phyloP scores from a whole-genome alignment of 2,888 invertebrate species.

The Lycia hirtaria region DNA sequence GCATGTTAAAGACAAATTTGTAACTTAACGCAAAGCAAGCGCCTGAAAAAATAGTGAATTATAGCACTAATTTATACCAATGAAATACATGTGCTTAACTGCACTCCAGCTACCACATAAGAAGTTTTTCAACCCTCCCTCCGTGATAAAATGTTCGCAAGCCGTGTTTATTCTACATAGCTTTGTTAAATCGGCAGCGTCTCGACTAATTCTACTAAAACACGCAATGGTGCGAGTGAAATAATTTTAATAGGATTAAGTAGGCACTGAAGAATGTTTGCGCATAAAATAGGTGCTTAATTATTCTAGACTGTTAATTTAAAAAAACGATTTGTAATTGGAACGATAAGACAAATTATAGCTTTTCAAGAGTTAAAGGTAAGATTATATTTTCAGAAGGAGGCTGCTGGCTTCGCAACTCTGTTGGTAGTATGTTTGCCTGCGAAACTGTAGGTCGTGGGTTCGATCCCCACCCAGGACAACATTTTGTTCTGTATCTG shows the following conservation, averaged over 20 bases:
- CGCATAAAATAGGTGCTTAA: conserved; percentile 17
- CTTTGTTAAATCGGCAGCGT: conserved; percentile 23
- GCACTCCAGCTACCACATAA: background rate
- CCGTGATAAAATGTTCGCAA: conserved; percentile 5
- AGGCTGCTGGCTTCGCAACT: too few species aligned
- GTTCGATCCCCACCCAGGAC: too few species aligned
- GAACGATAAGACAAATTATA: too few species aligned
- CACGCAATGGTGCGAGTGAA: conserved; percentile 39
- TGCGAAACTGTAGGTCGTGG: too few species aligned
- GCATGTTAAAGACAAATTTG: too few species aligned
- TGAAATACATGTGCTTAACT: too few species aligned
- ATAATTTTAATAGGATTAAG: conserved; percentile 30
- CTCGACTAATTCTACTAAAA: conserved; percentile 32
- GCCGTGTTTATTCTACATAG: conserved; percentile 15
- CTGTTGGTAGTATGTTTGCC: too few species aligned
- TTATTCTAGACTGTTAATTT: conserved; percentile 12
- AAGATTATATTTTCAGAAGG: background rate
- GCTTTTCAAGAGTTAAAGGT: background rate
- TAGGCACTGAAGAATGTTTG: conserved; percentile 21
- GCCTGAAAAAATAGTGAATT: too few species aligned
- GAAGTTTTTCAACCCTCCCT: background rate
- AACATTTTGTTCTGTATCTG: too few species aligned
- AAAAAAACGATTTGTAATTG: background rate
- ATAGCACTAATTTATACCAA: too few species aligned
- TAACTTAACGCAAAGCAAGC: too few species aligned